Evolutionary conservation across 2,113 vertebrate species (phyloP), one percentile per base, ranked within the genome.

Genomic region (Prunella fulvescens): DNA sequence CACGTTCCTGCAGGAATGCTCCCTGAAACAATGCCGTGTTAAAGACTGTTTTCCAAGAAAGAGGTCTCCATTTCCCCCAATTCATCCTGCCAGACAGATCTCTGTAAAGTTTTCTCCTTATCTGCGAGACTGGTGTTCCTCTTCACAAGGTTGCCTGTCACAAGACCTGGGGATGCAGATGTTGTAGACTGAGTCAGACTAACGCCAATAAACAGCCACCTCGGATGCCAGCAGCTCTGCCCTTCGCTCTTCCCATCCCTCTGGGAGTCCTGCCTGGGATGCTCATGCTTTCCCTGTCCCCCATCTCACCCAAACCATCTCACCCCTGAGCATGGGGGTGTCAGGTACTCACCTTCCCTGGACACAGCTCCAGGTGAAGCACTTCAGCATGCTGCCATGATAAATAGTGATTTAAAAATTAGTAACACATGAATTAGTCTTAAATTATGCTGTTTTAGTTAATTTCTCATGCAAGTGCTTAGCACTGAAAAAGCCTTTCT

Each of bases 1-100:
- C 78, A 37, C 0, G 1, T 29, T 47, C 26, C 70, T 37, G 78
- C 40, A 23, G 39, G 90, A 93, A 44, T 1, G 5, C 18, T 79
- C 22, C 81, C 48, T 23, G 29, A 39, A 76, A 84, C 86, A 92
- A 91, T 87, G 83, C 3, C 0, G 1, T 14, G 60, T 73, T 56
- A 33, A 23, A 7, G 26, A 25, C 44, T 3, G 10, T 39, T 87
- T 91, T 79, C 92, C 78, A 87, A 89, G 92, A 93, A 92, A 33
- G 19, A 90, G 15, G 17, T 29, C 47, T 73, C 4, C 5, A 0
- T 48, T 95, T 96, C 92, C 61, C 79, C 28, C 56, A 5, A 64
- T 93, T 97, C 77, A 74, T 42, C 53, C 65, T 14, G 1, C 54
- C 72, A 23, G n/a, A 31, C 17, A 10, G 14, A 9, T 51, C 56